These are phyloP conservation scores for Zaprionus ornatus DNA, from an alignment of 1,140 invertebrate genomes.

Conservation along the genomic window DNA sequence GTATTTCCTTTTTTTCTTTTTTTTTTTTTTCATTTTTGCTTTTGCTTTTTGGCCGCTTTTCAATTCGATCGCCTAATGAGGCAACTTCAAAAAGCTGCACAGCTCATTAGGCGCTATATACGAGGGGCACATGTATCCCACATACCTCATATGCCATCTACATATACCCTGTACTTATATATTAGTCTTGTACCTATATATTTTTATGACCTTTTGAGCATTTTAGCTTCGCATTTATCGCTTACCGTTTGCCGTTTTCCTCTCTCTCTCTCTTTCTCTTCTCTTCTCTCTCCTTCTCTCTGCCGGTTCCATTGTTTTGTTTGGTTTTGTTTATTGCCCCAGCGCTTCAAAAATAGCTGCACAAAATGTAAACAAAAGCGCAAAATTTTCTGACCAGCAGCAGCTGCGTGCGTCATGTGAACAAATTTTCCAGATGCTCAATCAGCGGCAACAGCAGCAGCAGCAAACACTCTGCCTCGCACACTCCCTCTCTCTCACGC, in stretches of 20 bases:
- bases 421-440: conserved; percentile 76
- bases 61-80: conserved; percentile 63
- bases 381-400: conserved; percentile 56
- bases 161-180: neutral
- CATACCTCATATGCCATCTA: neutral
- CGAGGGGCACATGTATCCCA: neutral
- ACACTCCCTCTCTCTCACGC: neutral
- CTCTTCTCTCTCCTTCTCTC: conserved; percentile 10
- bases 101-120: conserved; percentile 65
- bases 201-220: conserved; percentile 58
- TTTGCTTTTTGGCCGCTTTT: conserved; percentile 16
- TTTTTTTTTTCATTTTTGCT: neutral
- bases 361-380: conserved; percentile 79
- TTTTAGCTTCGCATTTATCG: conserved; percentile 27
- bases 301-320: conserved; percentile 58
- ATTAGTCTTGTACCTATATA: conserved; percentile 38
- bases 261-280: conserved; percentile 17
- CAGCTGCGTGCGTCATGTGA: conserved; percentile 76
- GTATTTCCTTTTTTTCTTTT: conserved; percentile 1
- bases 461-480: conserved; percentile 2
- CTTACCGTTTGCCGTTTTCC: conserved; percentile 15
- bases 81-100: conserved; percentile 73
- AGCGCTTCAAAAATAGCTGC: conserved; percentile 78
- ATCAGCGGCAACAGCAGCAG: neutral
- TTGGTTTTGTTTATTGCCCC: conserved; percentile 74